Conservation (phyloP, 2,113 vertebrate species). For the Psophia crepitans region DNA sequence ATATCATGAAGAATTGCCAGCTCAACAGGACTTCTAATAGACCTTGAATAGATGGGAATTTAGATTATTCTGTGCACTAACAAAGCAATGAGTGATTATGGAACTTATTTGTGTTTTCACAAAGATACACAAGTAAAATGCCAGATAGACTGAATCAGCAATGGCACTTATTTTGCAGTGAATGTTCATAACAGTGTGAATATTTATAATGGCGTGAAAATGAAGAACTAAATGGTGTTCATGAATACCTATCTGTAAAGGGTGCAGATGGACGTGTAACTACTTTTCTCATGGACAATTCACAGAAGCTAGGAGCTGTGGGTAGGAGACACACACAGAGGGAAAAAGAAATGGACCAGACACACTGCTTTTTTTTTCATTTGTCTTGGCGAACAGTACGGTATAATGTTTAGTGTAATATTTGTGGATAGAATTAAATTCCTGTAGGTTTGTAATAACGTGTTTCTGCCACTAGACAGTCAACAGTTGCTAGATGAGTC, state of each 20-base stretch:
- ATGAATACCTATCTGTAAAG: accelerated
- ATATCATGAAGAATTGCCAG: not conserved
- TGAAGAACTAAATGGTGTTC: accelerated
- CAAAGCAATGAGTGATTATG: not conserved
- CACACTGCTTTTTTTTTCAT: not conserved
- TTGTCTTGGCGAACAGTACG: not conserved
- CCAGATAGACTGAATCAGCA: not conserved
- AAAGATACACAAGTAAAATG: not conserved
- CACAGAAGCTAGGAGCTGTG: not conserved
- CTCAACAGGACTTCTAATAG: not conserved
- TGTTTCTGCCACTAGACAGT: not conserved
- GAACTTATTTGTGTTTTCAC: not conserved
- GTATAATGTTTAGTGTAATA: not conserved
- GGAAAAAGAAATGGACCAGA: not conserved
- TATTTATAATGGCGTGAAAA: not conserved
- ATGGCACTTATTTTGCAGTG: not conserved
- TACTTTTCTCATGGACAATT: not conserved
- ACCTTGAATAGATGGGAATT: not conserved
- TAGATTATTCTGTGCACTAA: not conserved
- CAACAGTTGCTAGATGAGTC: not conserved
- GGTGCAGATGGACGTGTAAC: not conserved
- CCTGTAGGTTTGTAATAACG: not conserved
- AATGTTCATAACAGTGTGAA: not conserved
- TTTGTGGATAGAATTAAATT: not conserved
- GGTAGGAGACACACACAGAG: not conserved